Percentiles rank a stretch among this genome's conserved stretches.
These are phyloP conservation scores for Uloborus diversus DNA, from an alignment of 1,140 invertebrate genomes.

Conservation along the genomic window DNA sequence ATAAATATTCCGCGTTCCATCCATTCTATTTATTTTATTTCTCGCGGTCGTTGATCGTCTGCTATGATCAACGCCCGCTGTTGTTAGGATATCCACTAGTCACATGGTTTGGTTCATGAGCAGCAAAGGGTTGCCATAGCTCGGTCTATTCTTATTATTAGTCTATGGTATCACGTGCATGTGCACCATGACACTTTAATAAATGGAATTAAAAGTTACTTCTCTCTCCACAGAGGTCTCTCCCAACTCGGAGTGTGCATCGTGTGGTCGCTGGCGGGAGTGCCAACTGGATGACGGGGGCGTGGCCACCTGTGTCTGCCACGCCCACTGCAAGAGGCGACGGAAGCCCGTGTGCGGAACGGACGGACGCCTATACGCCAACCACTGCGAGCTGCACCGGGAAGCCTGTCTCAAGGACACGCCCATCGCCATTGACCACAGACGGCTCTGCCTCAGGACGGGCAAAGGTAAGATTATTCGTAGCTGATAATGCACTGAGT, in stretches of 20 bases:
- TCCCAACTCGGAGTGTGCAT: conserved; percentile 67
- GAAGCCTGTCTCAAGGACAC: conserved; percentile 73
- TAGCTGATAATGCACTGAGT: too few relatives aligned
- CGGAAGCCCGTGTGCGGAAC: conserved; percentile 76
- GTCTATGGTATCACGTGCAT: too few relatives aligned
- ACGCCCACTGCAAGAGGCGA: conserved; percentile 68
- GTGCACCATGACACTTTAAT: too few relatives aligned
- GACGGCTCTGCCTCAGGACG: conserved; percentile 58
- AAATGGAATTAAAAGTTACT: too few relatives aligned
- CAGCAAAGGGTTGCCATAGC: too few relatives aligned
- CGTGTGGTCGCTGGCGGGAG: conserved; percentile 75
- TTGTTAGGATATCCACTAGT: too few relatives aligned
- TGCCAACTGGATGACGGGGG: conserved; percentile 69
- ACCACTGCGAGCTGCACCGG: conserved; percentile 80
- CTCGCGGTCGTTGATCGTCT: too few relatives aligned
- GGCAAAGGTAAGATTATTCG: conserved; percentile 61
- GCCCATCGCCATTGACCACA: conserved; percentile 70
- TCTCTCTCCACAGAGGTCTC: background rate
- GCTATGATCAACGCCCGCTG: too few relatives aligned
- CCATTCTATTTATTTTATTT: too few relatives aligned
- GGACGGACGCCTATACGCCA: conserved; percentile 77
- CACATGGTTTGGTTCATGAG: too few relatives aligned
- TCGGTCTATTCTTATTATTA: too few relatives aligned
- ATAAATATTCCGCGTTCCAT: too few relatives aligned
- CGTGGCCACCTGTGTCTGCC: conserved; percentile 73